Conservation (phyloP, 2,888 invertebrate species). For the Tachina lurida region DNA sequence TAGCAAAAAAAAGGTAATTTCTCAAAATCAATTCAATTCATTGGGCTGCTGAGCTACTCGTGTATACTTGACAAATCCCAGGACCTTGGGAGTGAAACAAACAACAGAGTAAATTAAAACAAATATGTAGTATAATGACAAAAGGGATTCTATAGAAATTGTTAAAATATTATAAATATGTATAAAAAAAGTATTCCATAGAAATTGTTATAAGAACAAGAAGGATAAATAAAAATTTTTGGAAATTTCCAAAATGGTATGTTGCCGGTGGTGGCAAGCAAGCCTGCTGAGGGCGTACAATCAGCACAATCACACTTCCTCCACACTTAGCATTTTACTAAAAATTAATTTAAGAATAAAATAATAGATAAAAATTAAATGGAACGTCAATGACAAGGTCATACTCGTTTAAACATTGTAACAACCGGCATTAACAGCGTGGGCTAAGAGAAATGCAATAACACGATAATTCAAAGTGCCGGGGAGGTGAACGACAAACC, state of each 20-base stretch:
- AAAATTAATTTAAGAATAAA: slow-evolving; percentile 39
- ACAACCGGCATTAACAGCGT: slow-evolving; percentile 34
- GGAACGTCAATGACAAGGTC: slow-evolving; percentile 65
- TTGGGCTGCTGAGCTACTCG: not conserved
- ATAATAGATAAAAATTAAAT: not conserved
- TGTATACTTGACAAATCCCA: slow-evolving; percentile 20
- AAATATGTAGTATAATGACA: slow-evolving; percentile 16
- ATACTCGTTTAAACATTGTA: not conserved
- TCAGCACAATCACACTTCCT: not conserved
- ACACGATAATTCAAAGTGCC: slow-evolving; percentile 64
- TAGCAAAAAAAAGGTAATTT: slow-evolving; percentile 14
- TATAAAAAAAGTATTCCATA: slow-evolving; percentile 1
- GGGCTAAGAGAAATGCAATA: slow-evolving; percentile 33
- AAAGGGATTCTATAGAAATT: slow-evolving; percentile 39
- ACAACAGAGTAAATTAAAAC: slow-evolving; percentile 25
- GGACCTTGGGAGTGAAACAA: slow-evolving; percentile 41
- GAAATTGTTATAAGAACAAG: not conserved
- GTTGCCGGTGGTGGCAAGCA: not conserved
- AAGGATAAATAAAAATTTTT: too few species aligned
- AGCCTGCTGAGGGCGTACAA: not conserved
- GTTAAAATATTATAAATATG: slow-evolving; percentile 24
- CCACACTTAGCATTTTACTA: slow-evolving; percentile 2
- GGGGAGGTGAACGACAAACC: slow-evolving; percentile 74
- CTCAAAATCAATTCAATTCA: slow-evolving; percentile 18
- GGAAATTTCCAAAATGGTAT: not conserved